Base-by-base conservation (phyloP, 2,888 invertebrate species). In the Sinodicranocentrus sp. region DNA sequence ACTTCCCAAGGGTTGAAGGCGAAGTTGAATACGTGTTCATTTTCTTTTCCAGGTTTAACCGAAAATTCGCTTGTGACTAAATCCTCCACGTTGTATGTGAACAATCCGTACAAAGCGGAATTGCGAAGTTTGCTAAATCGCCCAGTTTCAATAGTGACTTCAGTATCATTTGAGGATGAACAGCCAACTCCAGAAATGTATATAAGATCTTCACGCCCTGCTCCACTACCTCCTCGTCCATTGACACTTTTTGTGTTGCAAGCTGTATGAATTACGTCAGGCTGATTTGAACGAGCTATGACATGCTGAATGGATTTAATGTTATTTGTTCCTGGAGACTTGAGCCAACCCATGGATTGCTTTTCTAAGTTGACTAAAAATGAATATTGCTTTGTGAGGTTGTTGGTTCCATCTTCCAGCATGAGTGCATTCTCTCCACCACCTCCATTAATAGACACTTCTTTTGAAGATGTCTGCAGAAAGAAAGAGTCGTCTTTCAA, bases 171-270 rank as follows among this genome's bases (percentile, higher is more conserved):
- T 10, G 25, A 17, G 43, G 19, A 44, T 17, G 39, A 15, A 17
- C 75, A 75, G 17, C n/a, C 3, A 17, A 6, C n/a, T 2, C 17
- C 10, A 3, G 44, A 15, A 48, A 75, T 63, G 5, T 13, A n/a
- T 3, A 75, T 75, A 5, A 28, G 5, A 48, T 75, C 75, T 21
- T 21, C 21, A 6, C 28, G 57, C 10, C 2, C 1, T 25, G 10
- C 0, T 0, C 21, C 15, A 21, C 63, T 17, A 8, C 75, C 75
- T 26, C 63, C 75, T 2, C 25, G 0, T 0, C 75, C 63, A 48
- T 48, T n/a, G 0, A 75, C 44, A 2, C 19, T 26, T 28, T 75
- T 75, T 43, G 75, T 75, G 63, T 17, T 2, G 19, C 75, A 75
- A 25, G 25, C 23, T 1, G 5, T 5, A 52, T 48, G 3, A 10